Evolutionary conservation across 2,888 invertebrate species (phyloP).

Genomic region (Himalopsyche tibetana): DNA sequence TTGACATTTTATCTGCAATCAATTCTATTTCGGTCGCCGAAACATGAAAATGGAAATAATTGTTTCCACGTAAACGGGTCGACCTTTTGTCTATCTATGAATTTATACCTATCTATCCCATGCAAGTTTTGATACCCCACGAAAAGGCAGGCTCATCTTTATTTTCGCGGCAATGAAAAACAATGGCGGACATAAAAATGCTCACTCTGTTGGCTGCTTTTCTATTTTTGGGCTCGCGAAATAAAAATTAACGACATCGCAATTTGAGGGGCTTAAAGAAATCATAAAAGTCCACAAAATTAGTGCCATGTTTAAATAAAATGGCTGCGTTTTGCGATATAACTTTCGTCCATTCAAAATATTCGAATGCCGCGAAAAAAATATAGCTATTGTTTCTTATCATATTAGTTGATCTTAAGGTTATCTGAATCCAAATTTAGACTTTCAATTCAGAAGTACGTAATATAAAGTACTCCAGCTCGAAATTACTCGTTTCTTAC

Average conservation of each 20-base stretch:
- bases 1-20: constrained; percentile 3
- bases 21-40: background rate
- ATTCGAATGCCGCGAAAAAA: no score
- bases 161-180: constrained; percentile 15
- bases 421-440: no score
- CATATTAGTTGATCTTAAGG: no score
- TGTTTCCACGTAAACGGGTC: background rate
- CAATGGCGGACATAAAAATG: constrained; percentile 4
- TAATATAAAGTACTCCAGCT: no score
- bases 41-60: background rate
- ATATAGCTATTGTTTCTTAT: no score
- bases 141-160: background rate
- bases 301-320: background rate
- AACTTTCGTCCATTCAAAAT: no score
- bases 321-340: background rate
- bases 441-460: no score
- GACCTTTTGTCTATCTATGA: background rate
- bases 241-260: constrained; percentile 34
- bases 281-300: constrained; percentile 4
- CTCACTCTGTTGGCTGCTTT: background rate
- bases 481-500: no score
- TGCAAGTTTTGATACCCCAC: background rate
- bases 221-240: constrained; percentile 1
- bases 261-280: constrained; percentile 1
- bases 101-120: background rate